phyloP scores from a whole-genome alignment of 1,140 invertebrate species.

The Diorhabda sublineata region DNA sequence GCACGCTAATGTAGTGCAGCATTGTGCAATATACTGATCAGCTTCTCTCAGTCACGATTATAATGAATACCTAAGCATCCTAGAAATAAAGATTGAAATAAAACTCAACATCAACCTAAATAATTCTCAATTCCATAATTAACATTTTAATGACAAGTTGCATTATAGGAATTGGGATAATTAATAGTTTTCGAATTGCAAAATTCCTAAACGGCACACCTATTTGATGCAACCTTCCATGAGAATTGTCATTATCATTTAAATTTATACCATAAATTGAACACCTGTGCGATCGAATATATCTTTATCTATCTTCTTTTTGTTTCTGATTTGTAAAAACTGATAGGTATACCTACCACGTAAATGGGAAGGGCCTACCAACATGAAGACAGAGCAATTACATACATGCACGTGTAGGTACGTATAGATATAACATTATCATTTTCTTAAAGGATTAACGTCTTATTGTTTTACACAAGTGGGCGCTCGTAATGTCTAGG shows the following conservation, averaged over 20 bases:
- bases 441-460: no score
- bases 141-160: background rate
- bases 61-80: background rate
- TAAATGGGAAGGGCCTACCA: no score
- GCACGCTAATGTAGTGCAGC: no score
- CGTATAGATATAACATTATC: no score
- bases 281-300: background rate
- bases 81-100: background rate
- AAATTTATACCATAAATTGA: slow-evolving; percentile 3
- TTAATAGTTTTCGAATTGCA: slow-evolving; percentile 1
- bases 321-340: background rate
- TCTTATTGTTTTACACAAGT: no score
- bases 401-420: no score
- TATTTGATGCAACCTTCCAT: slow-evolving; percentile 1
- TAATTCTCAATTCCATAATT: slow-evolving; percentile 2
- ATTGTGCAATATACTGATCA: background rate
- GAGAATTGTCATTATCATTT: background rate
- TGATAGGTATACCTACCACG: no score
- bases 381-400: no score
- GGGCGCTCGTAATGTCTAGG: no score
- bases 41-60: background rate
- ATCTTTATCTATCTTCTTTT: background rate
- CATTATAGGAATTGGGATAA: background rate
- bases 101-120: background rate
- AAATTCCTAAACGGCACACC: background rate